Evolutionary conservation across 2,113 vertebrate genomes (phyloP).

Genomic region (Heptranchias perlo): DNA sequence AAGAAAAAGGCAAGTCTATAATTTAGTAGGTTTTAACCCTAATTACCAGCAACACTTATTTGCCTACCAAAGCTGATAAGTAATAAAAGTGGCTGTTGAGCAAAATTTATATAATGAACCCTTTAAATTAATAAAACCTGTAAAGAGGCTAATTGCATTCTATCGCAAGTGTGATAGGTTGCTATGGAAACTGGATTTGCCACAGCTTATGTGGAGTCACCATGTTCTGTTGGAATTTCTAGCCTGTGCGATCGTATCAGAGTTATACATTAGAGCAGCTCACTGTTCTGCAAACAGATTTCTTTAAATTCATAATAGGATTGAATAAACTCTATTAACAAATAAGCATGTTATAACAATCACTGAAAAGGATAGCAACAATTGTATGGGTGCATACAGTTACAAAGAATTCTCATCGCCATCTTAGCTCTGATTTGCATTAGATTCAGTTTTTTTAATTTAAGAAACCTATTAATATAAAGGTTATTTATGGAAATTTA

Average conservation of each 20-base stretch:
- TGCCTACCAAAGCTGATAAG: not conserved
- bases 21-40: not conserved
- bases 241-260: no score
- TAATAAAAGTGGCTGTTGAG: not conserved
- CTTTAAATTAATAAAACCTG: not conserved
- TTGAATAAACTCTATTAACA: not conserved
- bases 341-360: not conserved
- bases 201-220: no score
- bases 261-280: not conserved
- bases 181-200: not conserved
- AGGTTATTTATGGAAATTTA: constrained; percentile 9
- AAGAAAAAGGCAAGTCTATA: not conserved
- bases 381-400: not conserved
- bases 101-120: not conserved
- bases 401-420: not conserved
- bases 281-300: not conserved
- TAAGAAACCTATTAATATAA: not conserved
- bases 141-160: not conserved
- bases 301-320: not conserved
- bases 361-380: not conserved
- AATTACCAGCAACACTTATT: not conserved
- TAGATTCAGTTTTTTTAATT: not conserved
- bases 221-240: not conserved
- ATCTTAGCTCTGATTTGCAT: not conserved
- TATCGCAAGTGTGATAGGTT: not conserved